A percentile compares a stretch with the other conserved stretches of the same genome.
Evolutionary conservation across 2,888 invertebrate genomes (phyloP).

Genomic region (Trichacis sp.): DNA sequence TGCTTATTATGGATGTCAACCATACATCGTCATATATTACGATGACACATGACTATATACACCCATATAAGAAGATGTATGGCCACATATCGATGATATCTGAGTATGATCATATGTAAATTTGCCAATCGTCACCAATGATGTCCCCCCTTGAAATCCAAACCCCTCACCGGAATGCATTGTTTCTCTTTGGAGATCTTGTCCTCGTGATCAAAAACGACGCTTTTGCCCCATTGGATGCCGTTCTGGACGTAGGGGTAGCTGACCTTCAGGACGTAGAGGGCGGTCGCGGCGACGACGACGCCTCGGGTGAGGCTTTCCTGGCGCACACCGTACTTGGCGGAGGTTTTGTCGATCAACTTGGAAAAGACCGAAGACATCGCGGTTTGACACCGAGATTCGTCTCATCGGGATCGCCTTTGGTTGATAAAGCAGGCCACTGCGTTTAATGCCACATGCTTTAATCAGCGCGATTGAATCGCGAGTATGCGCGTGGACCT

Average conservation of each 20-base stretch:
- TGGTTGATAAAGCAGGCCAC: slow-evolving; percentile 25
- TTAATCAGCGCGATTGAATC: too few relatives aligned
- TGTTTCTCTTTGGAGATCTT: slow-evolving; percentile 47
- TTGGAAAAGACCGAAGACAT: slow-evolving; percentile 78
- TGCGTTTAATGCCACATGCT: slow-evolving; percentile 11
- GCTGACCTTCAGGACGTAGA: slow-evolving; percentile 75
- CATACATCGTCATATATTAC: too few relatives aligned
- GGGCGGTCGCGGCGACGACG: slow-evolving; percentile 72
- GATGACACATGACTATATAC: too few relatives aligned
- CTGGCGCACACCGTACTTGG: slow-evolving; percentile 72
- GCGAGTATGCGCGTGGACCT: neutral
- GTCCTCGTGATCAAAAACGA: slow-evolving; percentile 26
- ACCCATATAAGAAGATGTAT: too few relatives aligned
- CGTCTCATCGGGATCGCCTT: slow-evolving; percentile 33
- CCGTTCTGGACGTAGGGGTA: slow-evolving; percentile 73
- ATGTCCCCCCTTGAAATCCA: too few relatives aligned
- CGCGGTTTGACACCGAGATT: slow-evolving; percentile 29
- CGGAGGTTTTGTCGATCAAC: slow-evolving; percentile 73
- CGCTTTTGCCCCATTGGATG: slow-evolving; percentile 50
- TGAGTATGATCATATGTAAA: too few relatives aligned
- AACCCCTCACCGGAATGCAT: slow-evolving; percentile 3
- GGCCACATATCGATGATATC: too few relatives aligned
- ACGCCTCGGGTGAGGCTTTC: slow-evolving; percentile 74
- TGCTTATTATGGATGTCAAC: too few relatives aligned
- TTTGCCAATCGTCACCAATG: too few relatives aligned